These are phyloP conservation scores for Meiosimyza decipiens DNA, from an alignment of 2,888 invertebrate species.

Conservation along the genomic window DNA sequence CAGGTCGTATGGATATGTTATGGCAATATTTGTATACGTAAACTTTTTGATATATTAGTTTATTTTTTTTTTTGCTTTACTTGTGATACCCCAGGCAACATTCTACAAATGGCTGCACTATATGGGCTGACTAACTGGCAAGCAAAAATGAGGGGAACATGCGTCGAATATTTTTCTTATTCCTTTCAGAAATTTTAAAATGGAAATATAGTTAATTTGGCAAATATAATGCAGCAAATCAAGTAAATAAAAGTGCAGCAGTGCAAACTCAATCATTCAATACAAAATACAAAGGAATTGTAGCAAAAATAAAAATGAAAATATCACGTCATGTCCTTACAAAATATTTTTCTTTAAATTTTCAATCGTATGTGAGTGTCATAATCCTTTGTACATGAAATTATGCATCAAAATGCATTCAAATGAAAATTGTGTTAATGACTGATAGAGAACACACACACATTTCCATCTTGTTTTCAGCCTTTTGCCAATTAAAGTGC, in stretches of 20 bases:
- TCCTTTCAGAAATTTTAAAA: not conserved
- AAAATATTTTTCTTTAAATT: too few species aligned
- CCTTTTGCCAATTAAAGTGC: conserved; percentile 25
- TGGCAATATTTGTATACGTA: conserved; percentile 35
- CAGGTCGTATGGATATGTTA: conserved; percentile 23
- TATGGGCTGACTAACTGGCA: not conserved
- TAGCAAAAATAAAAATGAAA: too few species aligned
- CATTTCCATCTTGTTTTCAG: not conserved
- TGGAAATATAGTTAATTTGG: conserved; percentile 4
- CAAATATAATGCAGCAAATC: not conserved
- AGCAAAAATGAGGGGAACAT: not conserved
- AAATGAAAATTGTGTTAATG: conserved; percentile 5
- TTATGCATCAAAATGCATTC: not conserved
- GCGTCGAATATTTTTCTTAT: not conserved
- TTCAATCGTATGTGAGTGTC: too few species aligned
- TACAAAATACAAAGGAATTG: too few species aligned
- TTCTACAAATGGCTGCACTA: not conserved
- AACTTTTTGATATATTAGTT: conserved; percentile 33
- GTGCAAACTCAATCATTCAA: too few species aligned
- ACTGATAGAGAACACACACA: not conserved
- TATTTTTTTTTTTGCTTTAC: conserved; percentile 8
- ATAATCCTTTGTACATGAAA: too few species aligned
- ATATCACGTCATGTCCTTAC: too few species aligned
- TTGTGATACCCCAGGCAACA: not conserved
- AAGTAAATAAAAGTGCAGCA: not conserved